Evolutionary conservation across 2,888 invertebrate genomes (phyloP).

Genomic region (Clusia tigrina): DNA sequence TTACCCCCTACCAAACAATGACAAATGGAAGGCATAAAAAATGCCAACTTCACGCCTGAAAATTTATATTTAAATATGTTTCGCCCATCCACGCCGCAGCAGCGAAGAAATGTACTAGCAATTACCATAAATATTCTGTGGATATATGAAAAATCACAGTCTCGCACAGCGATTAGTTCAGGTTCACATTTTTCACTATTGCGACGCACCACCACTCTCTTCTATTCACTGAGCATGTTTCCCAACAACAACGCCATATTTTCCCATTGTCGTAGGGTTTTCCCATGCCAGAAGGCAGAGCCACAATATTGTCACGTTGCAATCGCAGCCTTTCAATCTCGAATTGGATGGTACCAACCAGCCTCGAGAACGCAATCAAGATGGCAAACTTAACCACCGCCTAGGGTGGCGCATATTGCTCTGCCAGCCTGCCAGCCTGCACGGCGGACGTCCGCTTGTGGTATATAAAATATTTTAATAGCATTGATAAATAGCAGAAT

Average conservation of each 20-base stretch:
- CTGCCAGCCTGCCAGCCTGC: too few species aligned
- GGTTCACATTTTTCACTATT: slow-evolving; percentile 1
- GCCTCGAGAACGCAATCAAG: neutral
- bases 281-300: neutral
- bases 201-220: neutral
- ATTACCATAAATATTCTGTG: slow-evolving; percentile 2
- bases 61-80: slow-evolving; percentile 10
- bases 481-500: slow-evolving; percentile 6
- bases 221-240: neutral
- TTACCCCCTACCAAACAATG: neutral
- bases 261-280: too few species aligned
- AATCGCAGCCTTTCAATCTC: slow-evolving; percentile 6
- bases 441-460: slow-evolving; percentile 9
- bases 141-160: slow-evolving; percentile 4
- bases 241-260: neutral
- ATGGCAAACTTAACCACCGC: neutral
- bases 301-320: slow-evolving; percentile 11
- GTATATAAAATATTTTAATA: slow-evolving; percentile 11
- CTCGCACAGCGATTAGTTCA: slow-evolving; percentile 4
- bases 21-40: slow-evolving; percentile 25
- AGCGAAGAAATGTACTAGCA: neutral
- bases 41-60: neutral
- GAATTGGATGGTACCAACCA: neutral
- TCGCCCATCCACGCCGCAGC: neutral
- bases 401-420: neutral